Conservation (phyloP, 2,888 invertebrate species). For the Orthonevra nobilis region DNA sequence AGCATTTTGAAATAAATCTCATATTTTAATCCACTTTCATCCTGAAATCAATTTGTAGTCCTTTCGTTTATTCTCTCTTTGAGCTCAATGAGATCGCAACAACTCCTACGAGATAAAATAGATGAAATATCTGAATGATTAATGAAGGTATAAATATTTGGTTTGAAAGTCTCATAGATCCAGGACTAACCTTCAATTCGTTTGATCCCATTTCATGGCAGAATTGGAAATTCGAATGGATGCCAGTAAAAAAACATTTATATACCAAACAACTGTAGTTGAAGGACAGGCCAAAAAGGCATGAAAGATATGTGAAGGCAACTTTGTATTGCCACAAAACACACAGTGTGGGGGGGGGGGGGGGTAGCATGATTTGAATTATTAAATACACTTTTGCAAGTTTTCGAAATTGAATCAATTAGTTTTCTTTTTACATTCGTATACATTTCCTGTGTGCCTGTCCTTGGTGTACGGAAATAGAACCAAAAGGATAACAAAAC, state of each 20-base stretch:
- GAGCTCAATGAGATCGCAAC: constrained; percentile 24
- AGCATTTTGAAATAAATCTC: constrained; percentile 17
- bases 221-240: constrained; percentile 44
- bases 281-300: neutral
- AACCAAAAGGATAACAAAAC: too few species aligned
- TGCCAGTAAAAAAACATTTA: constrained; percentile 27
- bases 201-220: constrained; percentile 48
- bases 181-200: constrained; percentile 20
- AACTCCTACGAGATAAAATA: constrained; percentile 41
- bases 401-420: too few species aligned
- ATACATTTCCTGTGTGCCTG: too few species aligned
- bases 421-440: too few species aligned
- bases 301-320: neutral
- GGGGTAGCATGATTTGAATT: constrained; percentile 16
- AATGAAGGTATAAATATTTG: constrained; percentile 66
- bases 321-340: constrained; percentile 1
- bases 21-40: constrained; percentile 21
- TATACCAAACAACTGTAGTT: constrained; percentile 5
- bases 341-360: too few species aligned
- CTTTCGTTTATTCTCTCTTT: neutral
- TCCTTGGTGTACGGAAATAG: too few species aligned
- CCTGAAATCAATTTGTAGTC: constrained; percentile 40
- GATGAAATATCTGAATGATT: constrained; percentile 62
- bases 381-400: constrained; percentile 12
- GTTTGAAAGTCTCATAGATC: constrained; percentile 28